Conservation (phyloP, 2,888 invertebrate genomes). For the Chromoteleia sp. region DNA sequence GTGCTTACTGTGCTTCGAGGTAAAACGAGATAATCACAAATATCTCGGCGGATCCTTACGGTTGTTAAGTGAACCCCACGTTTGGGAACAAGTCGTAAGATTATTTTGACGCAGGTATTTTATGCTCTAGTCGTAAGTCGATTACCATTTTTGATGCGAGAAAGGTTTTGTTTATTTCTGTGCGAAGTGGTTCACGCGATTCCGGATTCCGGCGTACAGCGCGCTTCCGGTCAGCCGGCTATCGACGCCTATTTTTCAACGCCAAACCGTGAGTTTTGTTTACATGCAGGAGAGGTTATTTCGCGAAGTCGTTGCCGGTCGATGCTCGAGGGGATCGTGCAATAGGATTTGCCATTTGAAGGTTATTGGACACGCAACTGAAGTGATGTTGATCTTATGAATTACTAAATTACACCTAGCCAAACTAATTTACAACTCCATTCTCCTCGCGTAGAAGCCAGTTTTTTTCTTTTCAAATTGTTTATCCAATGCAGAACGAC, state of each 20-base stretch:
- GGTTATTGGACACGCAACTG: neutral
- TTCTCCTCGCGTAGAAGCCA: too few relatives aligned
- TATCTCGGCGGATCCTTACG: slow-evolving; percentile 19
- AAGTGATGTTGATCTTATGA: neutral
- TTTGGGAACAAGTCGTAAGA: slow-evolving; percentile 41
- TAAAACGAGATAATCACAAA: slow-evolving; percentile 14
- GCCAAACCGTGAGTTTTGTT: neutral
- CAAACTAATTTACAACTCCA: neutral
- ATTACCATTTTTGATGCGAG: slow-evolving; percentile 4
- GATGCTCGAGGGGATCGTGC: neutral
- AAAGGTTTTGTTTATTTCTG: slow-evolving; percentile 26
- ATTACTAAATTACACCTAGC: neutral
- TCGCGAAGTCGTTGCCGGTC: neutral
- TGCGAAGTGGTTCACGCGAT: slow-evolving; percentile 23
- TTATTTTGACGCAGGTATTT: slow-evolving; percentile 45
- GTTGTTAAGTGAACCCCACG: slow-evolving; percentile 29
- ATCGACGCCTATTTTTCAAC: neutral
- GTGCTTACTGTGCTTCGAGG: slow-evolving; percentile 45
- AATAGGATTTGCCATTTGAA: slow-evolving; percentile 4
- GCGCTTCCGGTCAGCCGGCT: slow-evolving; percentile 5
- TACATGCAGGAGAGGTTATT: slow-evolving; percentile 11
- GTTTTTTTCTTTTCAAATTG: too few relatives aligned
- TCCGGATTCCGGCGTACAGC: slow-evolving; percentile 35
- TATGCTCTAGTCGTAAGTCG: slow-evolving; percentile 37
- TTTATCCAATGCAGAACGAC: too few relatives aligned